Evolutionary conservation across 2,113 vertebrate genomes (phyloP).

Genomic region (Takifugu flavidus): DNA sequence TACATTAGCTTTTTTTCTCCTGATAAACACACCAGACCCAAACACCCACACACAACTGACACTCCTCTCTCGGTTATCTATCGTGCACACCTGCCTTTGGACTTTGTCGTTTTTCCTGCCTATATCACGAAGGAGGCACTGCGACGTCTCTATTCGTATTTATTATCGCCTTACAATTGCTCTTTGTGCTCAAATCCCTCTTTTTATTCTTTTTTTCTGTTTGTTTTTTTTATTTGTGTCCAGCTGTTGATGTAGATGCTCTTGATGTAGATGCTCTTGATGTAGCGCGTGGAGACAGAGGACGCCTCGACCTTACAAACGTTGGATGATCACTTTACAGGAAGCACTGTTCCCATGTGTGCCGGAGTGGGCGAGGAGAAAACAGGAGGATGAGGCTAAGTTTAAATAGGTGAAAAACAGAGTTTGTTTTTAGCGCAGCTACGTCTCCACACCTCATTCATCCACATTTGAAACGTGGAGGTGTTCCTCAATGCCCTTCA

Average conservation of each 20-base stretch:
- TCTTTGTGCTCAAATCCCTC: background rate
- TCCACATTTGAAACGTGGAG: too few relatives aligned
- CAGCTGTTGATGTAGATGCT: background rate
- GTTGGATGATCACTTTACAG: slow-evolving; percentile 2
- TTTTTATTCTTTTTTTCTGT: background rate
- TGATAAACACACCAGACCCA: slow-evolving; percentile 3
- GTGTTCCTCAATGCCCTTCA: too few relatives aligned
- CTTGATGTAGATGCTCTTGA: background rate
- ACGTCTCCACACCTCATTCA: background rate
- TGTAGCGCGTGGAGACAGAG: slow-evolving; percentile 16
- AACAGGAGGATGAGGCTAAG: slow-evolving; percentile 23
- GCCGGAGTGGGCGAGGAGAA: slow-evolving; percentile 19
- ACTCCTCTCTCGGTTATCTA: background rate
- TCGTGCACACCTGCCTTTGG: background rate
- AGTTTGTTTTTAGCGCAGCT: slow-evolving; percentile 13
- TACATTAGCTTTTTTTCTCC: background rate
- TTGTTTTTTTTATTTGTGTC: background rate
- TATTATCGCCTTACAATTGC: background rate
- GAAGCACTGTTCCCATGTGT: slow-evolving; percentile 14
- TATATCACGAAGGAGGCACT: background rate
- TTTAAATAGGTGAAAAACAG: slow-evolving; percentile 26
- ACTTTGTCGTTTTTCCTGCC: background rate
- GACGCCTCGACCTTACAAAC: slow-evolving; percentile 21
- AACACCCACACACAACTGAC: slow-evolving; percentile 4
- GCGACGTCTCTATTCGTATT: slow-evolving; percentile 10